Conservation (phyloP, 2,113 vertebrate species). For the Sterrhoptilus dennistouni region DNA sequence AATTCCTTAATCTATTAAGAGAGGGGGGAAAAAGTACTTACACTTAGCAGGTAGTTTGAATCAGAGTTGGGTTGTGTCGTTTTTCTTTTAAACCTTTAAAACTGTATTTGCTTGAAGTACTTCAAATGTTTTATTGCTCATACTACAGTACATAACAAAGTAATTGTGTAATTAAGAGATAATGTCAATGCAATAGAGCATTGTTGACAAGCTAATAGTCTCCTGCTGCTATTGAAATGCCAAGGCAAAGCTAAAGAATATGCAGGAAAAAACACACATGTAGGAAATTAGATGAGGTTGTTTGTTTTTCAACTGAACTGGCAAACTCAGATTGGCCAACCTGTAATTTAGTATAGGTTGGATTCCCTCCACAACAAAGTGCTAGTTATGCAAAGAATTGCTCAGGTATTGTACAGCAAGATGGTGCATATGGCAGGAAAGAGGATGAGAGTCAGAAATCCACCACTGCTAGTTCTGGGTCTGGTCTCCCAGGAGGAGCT, state of each 20-base stretch:
- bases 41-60: constrained; percentile 36
- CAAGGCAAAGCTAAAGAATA: constrained; percentile 57
- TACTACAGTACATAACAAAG: constrained; percentile 71
- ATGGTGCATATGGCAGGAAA: not conserved
- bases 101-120: constrained; percentile 57
- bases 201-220: constrained; percentile 76
- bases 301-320: constrained; percentile 34
- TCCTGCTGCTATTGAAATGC: constrained; percentile 67
- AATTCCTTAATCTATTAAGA: not conserved
- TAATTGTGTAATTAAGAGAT: constrained; percentile 80
- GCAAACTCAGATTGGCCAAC: constrained; percentile 8
- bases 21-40: not conserved
- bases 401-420: not conserved
- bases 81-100: constrained; percentile 50
- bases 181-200: constrained; percentile 74
- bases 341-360: not conserved
- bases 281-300: constrained; percentile 27
- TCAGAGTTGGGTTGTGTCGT: not conserved
- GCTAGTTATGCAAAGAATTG: not conserved
- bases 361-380: not conserved
- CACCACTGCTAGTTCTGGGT: not conserved
- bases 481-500: not conserved
- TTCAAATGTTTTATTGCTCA: constrained; percentile 71
- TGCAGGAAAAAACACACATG: constrained; percentile 43
- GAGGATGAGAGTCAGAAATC: not conserved